Conservation (phyloP, 2,797 vertebrate genomes). For the Gouania willdenowi region DNA sequence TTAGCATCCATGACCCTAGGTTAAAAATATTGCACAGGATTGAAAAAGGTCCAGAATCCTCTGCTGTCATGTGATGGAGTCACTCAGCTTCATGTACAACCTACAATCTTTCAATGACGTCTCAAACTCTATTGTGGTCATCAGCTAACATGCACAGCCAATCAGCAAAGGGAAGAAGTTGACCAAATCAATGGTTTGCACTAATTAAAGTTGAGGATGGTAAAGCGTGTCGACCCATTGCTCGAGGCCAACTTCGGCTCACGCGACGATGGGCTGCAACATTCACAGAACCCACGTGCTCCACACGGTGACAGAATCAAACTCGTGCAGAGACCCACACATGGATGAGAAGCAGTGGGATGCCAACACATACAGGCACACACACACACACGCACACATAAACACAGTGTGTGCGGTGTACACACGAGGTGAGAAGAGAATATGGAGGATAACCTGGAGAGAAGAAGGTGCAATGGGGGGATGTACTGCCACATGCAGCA, state of each 20-base stretch:
- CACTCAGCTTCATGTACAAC: no score
- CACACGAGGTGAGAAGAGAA: constrained; percentile 20
- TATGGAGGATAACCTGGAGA: constrained; percentile 68
- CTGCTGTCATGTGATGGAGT: no score
- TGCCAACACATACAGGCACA: neutral
- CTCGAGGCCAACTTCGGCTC: constrained; percentile 42
- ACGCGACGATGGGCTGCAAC: neutral
- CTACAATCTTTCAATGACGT: no score
- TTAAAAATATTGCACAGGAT: no score
- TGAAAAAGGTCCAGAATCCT: no score
- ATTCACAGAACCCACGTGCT: constrained; percentile 30
- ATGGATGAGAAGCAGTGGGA: constrained; percentile 39
- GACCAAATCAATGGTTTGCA: constrained; percentile 20
- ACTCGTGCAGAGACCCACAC: constrained; percentile 8
- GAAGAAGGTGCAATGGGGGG: constrained; percentile 46
- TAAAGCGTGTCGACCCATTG: no score
- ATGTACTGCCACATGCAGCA: constrained; percentile 49
- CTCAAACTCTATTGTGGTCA: no score
- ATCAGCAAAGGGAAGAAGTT: constrained; percentile 41
- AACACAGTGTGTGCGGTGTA: constrained; percentile 13
- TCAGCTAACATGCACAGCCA: constrained; percentile 51
- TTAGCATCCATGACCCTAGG: no score
- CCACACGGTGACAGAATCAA: constrained; percentile 42
- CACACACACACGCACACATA: neutral
- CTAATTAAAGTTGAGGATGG: neutral